Evolutionary conservation across 1,140 invertebrate species (phyloP).

Genomic region (Mesaphorura yosii): DNA sequence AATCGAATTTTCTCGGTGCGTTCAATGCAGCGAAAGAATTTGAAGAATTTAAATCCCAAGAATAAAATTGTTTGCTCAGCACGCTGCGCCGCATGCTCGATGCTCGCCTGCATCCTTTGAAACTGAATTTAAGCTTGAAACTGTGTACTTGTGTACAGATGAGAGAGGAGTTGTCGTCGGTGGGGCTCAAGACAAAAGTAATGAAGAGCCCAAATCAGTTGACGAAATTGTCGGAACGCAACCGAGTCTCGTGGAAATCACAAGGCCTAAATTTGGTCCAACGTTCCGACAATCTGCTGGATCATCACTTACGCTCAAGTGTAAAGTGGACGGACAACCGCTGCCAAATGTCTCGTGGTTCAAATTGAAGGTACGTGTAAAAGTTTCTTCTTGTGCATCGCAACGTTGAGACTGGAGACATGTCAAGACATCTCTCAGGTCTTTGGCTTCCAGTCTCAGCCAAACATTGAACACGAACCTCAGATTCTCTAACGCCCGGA

Average conservation of each 20-base stretch:
- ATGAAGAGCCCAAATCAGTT: neutral
- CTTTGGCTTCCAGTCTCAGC: neutral
- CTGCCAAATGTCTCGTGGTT: conserved; percentile 20
- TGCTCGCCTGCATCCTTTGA: no score
- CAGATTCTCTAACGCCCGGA: conserved; percentile 2
- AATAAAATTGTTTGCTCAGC: no score
- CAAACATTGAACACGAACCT: conserved; percentile 2
- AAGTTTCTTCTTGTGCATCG: neutral
- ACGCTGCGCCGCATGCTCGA: no score
- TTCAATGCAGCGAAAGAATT: no score
- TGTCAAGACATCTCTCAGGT: neutral
- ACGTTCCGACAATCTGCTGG: conserved; percentile 15
- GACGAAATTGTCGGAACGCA: conserved; percentile 3
- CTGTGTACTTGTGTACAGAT: conserved; percentile 9
- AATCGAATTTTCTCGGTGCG: no score
- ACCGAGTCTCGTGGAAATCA: conserved; percentile 15
- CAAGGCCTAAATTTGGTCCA: conserved; percentile 3
- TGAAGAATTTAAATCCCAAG: no score
- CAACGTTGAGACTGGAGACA: neutral
- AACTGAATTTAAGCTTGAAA: conserved; percentile 1
- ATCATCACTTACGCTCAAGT: conserved; percentile 15
- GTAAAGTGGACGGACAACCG: conserved; percentile 19
- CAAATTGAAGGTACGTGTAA: conserved; percentile 12
- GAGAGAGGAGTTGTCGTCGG: conserved; percentile 16
- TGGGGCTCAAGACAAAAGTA: conserved; percentile 7